These are phyloP conservation scores for Felis chaus DNA, from an alignment of 2,113 vertebrate species.

Conservation along the genomic window DNA sequence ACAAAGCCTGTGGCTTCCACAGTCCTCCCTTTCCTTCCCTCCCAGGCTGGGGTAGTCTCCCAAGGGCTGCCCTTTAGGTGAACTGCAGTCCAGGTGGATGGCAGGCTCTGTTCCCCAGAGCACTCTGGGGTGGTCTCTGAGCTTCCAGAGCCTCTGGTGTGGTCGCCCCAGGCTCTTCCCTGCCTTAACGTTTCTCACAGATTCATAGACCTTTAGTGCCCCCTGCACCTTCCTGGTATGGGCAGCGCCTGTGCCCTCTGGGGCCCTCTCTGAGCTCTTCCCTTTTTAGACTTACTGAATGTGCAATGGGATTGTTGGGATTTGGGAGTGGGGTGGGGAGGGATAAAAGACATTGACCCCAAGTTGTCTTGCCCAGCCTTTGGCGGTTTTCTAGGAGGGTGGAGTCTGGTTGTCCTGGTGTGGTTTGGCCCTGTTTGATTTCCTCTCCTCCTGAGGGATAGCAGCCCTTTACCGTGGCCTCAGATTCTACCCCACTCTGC, in stretches of 20 bases:
- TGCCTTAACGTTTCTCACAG: not conserved
- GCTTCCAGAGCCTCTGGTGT: not conserved
- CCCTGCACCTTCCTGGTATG: not conserved
- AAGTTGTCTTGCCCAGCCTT: not conserved
- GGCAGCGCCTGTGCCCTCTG: not conserved
- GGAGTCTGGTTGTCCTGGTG: not conserved
- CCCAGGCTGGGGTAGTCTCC: not conserved
- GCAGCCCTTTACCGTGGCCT: not conserved
- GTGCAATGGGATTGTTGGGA: not conserved
- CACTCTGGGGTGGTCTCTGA: not conserved
- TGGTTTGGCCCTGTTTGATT: not conserved
- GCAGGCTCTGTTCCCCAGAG: not conserved
- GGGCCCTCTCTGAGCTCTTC: not conserved
- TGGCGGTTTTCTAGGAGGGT: not conserved
- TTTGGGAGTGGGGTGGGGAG: not conserved
- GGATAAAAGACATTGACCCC: not conserved
- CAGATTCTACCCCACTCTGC: not conserved
- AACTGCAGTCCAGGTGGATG: not conserved
- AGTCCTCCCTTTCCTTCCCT: not conserved
- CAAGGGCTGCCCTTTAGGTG: not conserved
- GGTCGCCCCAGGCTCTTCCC: not conserved
- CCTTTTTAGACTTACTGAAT: slow-evolving; percentile 39
- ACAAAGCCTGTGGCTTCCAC: not conserved
- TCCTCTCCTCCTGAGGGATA: not conserved
- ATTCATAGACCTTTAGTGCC: not conserved